Conservation (phyloP, 1,140 invertebrate genomes). For the Lucilia cuprina region DNA sequence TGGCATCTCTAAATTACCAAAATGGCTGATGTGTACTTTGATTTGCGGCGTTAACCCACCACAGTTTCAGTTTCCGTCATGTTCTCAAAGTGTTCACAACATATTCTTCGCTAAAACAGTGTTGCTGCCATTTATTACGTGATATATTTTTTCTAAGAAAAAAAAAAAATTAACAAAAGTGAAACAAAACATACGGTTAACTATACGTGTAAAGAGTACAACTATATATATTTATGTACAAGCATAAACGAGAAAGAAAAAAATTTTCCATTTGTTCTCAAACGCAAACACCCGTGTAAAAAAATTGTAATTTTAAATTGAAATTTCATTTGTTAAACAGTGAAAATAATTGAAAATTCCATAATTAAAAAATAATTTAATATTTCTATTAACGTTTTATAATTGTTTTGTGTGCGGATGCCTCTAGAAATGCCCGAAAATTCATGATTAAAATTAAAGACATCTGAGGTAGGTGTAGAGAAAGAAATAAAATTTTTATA, state of each 20-base stretch:
- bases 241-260: conserved; percentile 30
- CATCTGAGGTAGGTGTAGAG: conserved; percentile 57
- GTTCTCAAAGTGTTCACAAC: conserved; percentile 36
- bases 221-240: background rate
- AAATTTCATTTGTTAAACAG: conserved; percentile 38
- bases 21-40: conserved; percentile 16
- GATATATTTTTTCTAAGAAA: conserved; percentile 13
- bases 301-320: conserved; percentile 31
- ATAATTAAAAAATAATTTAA: conserved; percentile 41
- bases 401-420: conserved; percentile 49
- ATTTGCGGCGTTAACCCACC: conserved; percentile 9
- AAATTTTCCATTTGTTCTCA: conserved; percentile 36
- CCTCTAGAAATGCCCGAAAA: conserved; percentile 51
- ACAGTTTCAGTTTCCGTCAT: conserved; percentile 41
- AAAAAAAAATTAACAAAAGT: background rate
- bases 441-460: conserved; percentile 60
- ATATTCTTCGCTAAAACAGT: background rate
- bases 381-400: conserved; percentile 44
- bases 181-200: conserved; percentile 37
- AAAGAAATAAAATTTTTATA: conserved; percentile 36
- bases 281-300: background rate
- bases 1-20: background rate
- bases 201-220: conserved; percentile 31
- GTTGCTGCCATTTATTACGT: conserved; percentile 33
- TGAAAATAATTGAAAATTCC: conserved; percentile 46